A percentile compares a stretch with the other conserved stretches of the same genome.
Conservation (phyloP, 1,140 invertebrate species). For the Cephus cinctus region DNA sequence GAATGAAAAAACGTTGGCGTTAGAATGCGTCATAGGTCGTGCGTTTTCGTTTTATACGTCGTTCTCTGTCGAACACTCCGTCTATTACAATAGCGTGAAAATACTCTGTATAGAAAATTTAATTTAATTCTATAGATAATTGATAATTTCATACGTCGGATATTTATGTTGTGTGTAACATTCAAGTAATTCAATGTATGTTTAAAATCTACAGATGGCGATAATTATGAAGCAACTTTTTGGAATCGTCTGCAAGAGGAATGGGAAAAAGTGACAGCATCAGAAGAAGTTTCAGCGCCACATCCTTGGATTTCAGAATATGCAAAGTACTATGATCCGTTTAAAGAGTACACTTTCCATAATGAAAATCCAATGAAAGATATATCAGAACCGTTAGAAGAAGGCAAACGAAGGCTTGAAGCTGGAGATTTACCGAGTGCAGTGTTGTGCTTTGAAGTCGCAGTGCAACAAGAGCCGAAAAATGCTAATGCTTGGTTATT, state of each 20-base stretch:
- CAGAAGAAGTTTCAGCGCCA: conserved; percentile 49
- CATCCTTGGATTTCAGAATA: conserved; percentile 71
- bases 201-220: conserved; percentile 30
- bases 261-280: conserved; percentile 69
- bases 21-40: too few species aligned
- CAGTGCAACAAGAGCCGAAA: conserved; percentile 80
- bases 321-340: conserved; percentile 63
- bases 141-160: too few species aligned
- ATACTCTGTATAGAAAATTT: too few species aligned
- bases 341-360: conserved; percentile 80
- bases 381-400: conserved; percentile 78
- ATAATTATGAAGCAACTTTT: conserved; percentile 63
- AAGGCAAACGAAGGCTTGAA: conserved; percentile 79
- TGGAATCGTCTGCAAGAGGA: conserved; percentile 77
- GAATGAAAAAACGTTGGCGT: too few species aligned
- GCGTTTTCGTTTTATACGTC: too few species aligned
- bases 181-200: too few species aligned
- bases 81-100: too few species aligned
- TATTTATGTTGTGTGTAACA: too few species aligned
- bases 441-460: conserved; percentile 95
- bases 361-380: conserved; percentile 85
- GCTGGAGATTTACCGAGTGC: conserved; percentile 92
- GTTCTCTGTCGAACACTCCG: too few species aligned
- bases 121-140: too few species aligned
- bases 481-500: conserved; percentile 81